Base-by-base conservation (phyloP, 2,888 invertebrate genomes). In the Parnassius smintheus region DNA sequence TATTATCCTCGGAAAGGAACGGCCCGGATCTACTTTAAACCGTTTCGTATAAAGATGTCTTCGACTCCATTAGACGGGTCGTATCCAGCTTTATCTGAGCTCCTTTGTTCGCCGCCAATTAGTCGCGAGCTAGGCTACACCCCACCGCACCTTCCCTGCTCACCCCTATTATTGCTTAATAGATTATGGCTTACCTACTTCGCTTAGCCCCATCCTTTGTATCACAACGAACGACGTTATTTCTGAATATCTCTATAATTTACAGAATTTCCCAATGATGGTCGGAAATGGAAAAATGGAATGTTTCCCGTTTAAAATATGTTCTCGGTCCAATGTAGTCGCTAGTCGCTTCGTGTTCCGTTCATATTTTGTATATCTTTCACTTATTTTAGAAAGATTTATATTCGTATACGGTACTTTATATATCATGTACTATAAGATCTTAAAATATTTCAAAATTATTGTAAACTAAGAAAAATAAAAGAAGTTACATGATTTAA, bases 31-130 rank as follows among this genome's bases (percentile, higher is more conserved):
- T 54, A 67, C 61, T 71, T 68, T 67, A 67, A 70, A 70, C 67
- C 67, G 67, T 69, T 66, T 61, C 65, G 75, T 76, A 62, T 59
- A 81, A 78, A 81, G 81, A 81, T 78, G 80, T 77, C 78, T 74
- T 71, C 71, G 70, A 73, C 67, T 69, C 81, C 77, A 83, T 86
- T 85, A 83, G 75, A 71, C 68, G 70, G 70, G 73, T 73, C 72
- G 73, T 70, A 67, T 72, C 70, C 69, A 71, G 76, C 75, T 76
- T 78, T 80, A 77, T 82, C 76, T 78, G 75, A 70, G 71, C 70
- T 70, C 77, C 83, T 84, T 88, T 88, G 88, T 88, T 82, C 83
- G 62, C 68, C 77, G 75, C 81, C 88, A 88, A 87, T 83, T 82
- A 83, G 79, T 70, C 70, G 67, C 68, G 67, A 69, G 70, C 70